Percentiles rank a stretch among this genome's conserved stretches.
phyloP scores from a whole-genome alignment of 2,888 invertebrate species.

The Drosophila sordidula region DNA sequence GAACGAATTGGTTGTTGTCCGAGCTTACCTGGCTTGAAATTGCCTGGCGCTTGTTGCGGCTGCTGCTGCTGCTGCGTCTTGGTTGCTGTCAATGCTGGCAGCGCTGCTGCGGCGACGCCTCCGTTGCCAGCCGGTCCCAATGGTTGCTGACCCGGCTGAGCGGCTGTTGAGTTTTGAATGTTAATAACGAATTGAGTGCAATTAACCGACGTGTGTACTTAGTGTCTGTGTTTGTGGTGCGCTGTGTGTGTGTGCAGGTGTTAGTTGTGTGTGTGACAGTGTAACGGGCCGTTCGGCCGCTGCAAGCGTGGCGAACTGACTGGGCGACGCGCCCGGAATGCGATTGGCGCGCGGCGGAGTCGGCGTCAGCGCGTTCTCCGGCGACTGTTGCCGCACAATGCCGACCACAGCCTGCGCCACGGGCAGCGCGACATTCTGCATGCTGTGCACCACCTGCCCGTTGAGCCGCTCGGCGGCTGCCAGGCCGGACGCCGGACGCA shows the following conservation, averaged over 20 bases:
- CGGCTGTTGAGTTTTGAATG: constrained; percentile 9
- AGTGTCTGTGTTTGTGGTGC: constrained; percentile 4
- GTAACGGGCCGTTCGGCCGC: not conserved
- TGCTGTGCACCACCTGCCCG: not conserved
- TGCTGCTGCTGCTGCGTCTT: too few species aligned
- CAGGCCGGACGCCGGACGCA: too few species aligned
- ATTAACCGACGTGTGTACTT: constrained; percentile 23
- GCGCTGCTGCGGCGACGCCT: not conserved
- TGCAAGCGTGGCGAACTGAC: not conserved
- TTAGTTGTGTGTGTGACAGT: constrained; percentile 5
- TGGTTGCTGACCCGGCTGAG: constrained; percentile 14
- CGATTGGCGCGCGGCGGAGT: constrained; percentile 4
- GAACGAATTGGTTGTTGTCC: not conserved
- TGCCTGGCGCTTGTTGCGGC: not conserved
- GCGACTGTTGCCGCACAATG: not conserved
- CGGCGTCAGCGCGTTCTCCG: not conserved
- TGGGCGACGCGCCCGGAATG: not conserved
- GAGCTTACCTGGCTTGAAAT: constrained; percentile 5
- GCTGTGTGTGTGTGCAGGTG: constrained; percentile 15
- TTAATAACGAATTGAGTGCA: not conserved
- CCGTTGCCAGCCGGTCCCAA: not conserved
- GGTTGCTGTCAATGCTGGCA: constrained; percentile 12
- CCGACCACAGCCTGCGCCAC: not conserved
- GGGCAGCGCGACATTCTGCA: constrained; percentile 7
- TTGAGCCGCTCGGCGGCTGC: not conserved